phyloP scores from a whole-genome alignment of 2,888 invertebrate species.

The Geophilus truncorum region DNA sequence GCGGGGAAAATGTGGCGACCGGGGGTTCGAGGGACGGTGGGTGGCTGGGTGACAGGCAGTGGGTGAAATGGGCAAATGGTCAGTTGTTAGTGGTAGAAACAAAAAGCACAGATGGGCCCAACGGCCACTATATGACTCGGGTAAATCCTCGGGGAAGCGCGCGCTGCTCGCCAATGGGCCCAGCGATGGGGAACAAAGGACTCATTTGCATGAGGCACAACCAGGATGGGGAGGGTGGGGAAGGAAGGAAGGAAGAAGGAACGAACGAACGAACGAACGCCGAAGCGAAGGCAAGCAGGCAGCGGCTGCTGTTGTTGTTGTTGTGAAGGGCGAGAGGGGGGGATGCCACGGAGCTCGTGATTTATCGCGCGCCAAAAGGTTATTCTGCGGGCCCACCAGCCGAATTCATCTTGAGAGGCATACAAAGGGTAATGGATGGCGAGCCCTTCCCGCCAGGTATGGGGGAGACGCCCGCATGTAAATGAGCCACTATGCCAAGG shows the following conservation, averaged over 20 bases:
- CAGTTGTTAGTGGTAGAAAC: not conserved
- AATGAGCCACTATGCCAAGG: slow-evolving; percentile 16
- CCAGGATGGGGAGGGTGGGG: slow-evolving; percentile 23
- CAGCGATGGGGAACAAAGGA: slow-evolving; percentile 22
- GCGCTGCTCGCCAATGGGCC: not conserved
- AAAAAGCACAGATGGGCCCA: slow-evolving; percentile 12
- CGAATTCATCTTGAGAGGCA: slow-evolving; percentile 27
- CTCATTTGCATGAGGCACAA: slow-evolving; percentile 21
- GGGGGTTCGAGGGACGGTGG: not conserved
- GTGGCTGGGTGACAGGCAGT: not conserved
- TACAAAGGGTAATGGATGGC: slow-evolving; percentile 27
- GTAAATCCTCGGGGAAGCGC: not conserved
- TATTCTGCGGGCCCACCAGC: slow-evolving; percentile 27
- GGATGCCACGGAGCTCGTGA: slow-evolving; percentile 25
- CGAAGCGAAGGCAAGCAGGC: slow-evolving; percentile 14
- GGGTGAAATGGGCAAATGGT: not conserved
- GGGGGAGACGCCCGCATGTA: slow-evolving; percentile 27
- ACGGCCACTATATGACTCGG: slow-evolving; percentile 12
- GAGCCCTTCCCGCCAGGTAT: slow-evolving; percentile 27
- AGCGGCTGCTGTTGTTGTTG: slow-evolving; percentile 25
- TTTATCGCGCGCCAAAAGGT: slow-evolving; percentile 27
- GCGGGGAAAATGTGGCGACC: not conserved
- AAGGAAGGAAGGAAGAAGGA: slow-evolving; percentile 27
- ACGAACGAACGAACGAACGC: slow-evolving; percentile 9
- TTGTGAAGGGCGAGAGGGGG: not conserved